Percentiles rank a stretch among this genome's conserved stretches.
Evolutionary conservation across 2,113 vertebrate species (phyloP).

Genomic region (Burhinus bistriatus): DNA sequence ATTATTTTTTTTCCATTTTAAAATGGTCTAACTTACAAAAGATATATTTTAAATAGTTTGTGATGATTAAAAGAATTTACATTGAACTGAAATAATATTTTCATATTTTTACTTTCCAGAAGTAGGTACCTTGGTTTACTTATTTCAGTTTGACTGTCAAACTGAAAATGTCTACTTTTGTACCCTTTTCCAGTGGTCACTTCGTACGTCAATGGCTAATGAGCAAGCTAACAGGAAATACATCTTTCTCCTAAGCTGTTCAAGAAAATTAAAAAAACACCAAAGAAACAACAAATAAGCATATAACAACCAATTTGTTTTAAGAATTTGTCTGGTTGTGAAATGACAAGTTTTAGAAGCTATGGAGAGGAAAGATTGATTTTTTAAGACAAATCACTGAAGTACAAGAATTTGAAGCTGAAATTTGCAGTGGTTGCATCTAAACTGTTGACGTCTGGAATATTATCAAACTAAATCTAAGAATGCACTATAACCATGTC

Average conservation of each 20-base stretch:
- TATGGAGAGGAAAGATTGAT: not conserved
- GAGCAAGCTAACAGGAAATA: not conserved
- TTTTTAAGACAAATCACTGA: not conserved
- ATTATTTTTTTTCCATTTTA: not conserved
- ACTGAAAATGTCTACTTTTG: not conserved
- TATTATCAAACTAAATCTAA: not conserved
- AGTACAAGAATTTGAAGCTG: not conserved
- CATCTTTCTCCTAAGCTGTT: not conserved
- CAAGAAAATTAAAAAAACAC: not conserved
- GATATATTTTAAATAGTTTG: not conserved
- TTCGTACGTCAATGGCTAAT: not conserved
- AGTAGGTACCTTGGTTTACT: not conserved
- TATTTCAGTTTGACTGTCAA: not conserved
- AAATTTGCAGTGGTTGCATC: not conserved
- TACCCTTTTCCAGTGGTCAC: not conserved
- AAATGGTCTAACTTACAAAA: not conserved
- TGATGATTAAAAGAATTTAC: not conserved
- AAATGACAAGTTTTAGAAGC: not conserved
- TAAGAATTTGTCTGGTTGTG: not conserved
- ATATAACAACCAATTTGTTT: not conserved
- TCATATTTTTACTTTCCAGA: not conserved
- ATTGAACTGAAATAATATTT: not conserved
- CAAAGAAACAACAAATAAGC: not conserved
- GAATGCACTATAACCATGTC: not conserved
- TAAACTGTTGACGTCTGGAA: not conserved